Conservation (phyloP, 2,888 invertebrate species). For the Escarpia spicata region DNA sequence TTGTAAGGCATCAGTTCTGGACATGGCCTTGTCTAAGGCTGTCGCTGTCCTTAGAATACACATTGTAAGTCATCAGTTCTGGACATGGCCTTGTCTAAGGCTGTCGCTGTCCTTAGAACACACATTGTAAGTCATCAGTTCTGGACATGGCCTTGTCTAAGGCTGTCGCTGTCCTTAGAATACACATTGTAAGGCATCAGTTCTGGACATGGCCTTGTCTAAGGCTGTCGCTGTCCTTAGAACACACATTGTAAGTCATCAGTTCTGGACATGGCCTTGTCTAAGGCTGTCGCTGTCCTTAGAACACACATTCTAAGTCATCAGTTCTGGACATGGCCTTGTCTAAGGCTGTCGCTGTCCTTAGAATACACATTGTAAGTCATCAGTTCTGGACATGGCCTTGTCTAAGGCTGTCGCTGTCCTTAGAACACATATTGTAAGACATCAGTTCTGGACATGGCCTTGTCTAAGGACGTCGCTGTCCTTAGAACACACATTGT, state of each 20-base stretch:
- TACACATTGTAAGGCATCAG: slow-evolving; percentile 76
- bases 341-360: slow-evolving; percentile 82
- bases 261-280: slow-evolving; percentile 78
- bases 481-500: slow-evolving; percentile 86
- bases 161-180: slow-evolving; percentile 86
- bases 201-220: slow-evolving; percentile 79
- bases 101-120: background rate
- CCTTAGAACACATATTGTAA: slow-evolving; percentile 84
- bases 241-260: slow-evolving; percentile 78
- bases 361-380: slow-evolving; percentile 84
- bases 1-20: slow-evolving; percentile 72
- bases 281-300: slow-evolving; percentile 84
- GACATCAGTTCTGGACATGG: slow-evolving; percentile 74
- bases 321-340: slow-evolving; percentile 78
- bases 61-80: slow-evolving; percentile 71
- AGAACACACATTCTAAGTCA: slow-evolving; percentile 81
- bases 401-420: slow-evolving; percentile 84
- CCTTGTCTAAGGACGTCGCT: slow-evolving; percentile 83
- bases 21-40: slow-evolving; percentile 83
- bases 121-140: slow-evolving; percentile 73
- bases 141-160: slow-evolving; percentile 88
- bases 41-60: slow-evolving; percentile 87
- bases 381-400: slow-evolving; percentile 76
- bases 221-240: slow-evolving; percentile 87
- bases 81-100: background rate